Percentiles rank a stretch among this genome's conserved stretches.
These are phyloP conservation scores for Grallaria varia DNA, from an alignment of 2,113 vertebrate genomes.

Conservation along the genomic window DNA sequence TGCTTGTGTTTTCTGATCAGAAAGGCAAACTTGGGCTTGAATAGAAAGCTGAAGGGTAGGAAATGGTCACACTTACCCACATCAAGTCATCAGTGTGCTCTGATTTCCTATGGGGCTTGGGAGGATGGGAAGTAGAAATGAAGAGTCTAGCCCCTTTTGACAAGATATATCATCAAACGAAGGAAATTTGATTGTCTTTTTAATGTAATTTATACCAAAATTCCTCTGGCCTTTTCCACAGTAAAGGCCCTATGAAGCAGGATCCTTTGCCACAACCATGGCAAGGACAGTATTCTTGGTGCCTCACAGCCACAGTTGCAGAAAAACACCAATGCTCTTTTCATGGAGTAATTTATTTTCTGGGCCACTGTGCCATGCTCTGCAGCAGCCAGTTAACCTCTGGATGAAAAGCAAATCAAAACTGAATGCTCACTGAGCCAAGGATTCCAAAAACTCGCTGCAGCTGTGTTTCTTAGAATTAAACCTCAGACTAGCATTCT, in stretches of 20 bases:
- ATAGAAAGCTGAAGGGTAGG: neutral
- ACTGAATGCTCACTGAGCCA: neutral
- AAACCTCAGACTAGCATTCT: neutral
- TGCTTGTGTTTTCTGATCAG: neutral
- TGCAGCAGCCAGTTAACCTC: neutral
- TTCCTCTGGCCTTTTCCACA: neutral
- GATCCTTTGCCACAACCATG: neutral
- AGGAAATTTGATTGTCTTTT: neutral
- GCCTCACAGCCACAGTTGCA: neutral
- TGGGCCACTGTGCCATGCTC: neutral
- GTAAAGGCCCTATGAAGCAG: neutral
- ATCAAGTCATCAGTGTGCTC: neutral
- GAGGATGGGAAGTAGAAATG: neutral
- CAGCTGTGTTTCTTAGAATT: neutral
- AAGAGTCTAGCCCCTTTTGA: neutral
- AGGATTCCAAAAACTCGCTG: neutral
- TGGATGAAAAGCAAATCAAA: neutral
- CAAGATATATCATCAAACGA: neutral
- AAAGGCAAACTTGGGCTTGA: neutral
- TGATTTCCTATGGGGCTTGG: neutral
- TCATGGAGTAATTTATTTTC: neutral
- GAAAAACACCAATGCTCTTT: neutral
- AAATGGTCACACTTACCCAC: neutral
- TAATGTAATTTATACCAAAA: neutral
- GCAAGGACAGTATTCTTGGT: fast-evolving